Evolutionary conservation across 23 tunicate species (phyloP).

Genomic region (Halocynthia roretzi): DNA sequence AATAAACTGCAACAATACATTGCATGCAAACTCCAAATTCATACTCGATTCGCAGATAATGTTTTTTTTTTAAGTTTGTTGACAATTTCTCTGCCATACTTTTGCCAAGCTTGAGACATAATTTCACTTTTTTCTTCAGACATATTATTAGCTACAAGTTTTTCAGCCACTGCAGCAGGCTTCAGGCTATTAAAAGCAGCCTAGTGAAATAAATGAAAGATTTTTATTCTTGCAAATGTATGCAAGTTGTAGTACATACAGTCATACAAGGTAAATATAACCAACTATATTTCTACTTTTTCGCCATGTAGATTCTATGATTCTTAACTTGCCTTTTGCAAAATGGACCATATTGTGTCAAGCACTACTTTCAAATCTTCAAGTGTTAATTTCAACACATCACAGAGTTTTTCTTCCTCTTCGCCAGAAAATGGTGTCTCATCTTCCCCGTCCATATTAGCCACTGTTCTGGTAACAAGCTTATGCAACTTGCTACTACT

Average conservation of each 20-base stretch:
- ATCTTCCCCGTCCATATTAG: slow-evolving; percentile 30
- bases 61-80: slow-evolving; percentile 63
- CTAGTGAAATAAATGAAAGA: slow-evolving; percentile 2
- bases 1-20: neutral
- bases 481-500: slow-evolving; percentile 35
- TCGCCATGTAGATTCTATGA: neutral
- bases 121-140: slow-evolving; percentile 22
- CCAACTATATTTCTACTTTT: neutral
- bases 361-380: slow-evolving; percentile 26
- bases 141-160: slow-evolving; percentile 30
- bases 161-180: slow-evolving; percentile 25
- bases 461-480: slow-evolving; percentile 34
- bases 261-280: neutral
- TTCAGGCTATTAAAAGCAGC: slow-evolving; percentile 67
- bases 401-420: slow-evolving; percentile 37
- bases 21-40: neutral
- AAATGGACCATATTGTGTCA: slow-evolving; percentile 49
- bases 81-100: slow-evolving; percentile 34
- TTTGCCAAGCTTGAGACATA: slow-evolving; percentile 41
- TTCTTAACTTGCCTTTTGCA: slow-evolving; percentile 31
- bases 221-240: no score
- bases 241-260: no score
- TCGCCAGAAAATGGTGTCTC: slow-evolving; percentile 37
- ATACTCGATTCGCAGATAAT: slow-evolving; percentile 46
- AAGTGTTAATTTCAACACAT: slow-evolving; percentile 23